Evolutionary conservation across 2,888 invertebrate species (phyloP), one percentile per base, ranked within the genome.

Genomic region (Drosophila meridionalis): DNA sequence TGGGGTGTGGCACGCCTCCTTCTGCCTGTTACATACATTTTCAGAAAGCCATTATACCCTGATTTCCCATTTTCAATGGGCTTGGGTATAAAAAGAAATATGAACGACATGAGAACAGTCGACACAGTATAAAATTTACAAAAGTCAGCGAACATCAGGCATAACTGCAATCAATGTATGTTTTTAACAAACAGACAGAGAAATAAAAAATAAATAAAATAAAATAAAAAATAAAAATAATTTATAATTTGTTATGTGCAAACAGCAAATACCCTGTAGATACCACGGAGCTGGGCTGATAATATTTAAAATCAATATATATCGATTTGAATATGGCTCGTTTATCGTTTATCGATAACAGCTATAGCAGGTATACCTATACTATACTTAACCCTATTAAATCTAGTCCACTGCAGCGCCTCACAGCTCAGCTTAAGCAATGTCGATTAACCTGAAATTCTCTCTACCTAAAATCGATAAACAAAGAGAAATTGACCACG

Each of bases 31-130:
- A 20, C 1, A 20, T 20, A 20, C 20, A 20, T 20, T 20, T 20
- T 20, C 20, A 20, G 20, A 20, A 20, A 20, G 20, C 20, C 20
- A 20, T 20, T 20, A 20, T 20, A 20, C 20, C 20, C 20, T 20
- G 20, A 20, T 20, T 20, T 20, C 20, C 20, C 20, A 20, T 20
- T 20, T 20, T 20, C 20, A 20, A 20, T 20, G 20, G 20, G 20
- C 20, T 20, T 20, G 20, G 20, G 20, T 20, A 20, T 20, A 20
- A 3, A 42, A 42, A 7, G 26, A 45, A 11, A 80, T 78, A 65
- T 63, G 45, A 68, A 70, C 58, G 65, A 62, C n/a, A n/a, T 52
- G 59, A 11, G 43, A 50, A 65, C 65, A 71, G 56, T 47, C 58
- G 47, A 52, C 58, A 50, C 55, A 14, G 60, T n/a, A 55, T 58